These are phyloP conservation scores for Circaetus gallicus DNA, from an alignment of 2,113 vertebrate species.

Conservation along the genomic window DNA sequence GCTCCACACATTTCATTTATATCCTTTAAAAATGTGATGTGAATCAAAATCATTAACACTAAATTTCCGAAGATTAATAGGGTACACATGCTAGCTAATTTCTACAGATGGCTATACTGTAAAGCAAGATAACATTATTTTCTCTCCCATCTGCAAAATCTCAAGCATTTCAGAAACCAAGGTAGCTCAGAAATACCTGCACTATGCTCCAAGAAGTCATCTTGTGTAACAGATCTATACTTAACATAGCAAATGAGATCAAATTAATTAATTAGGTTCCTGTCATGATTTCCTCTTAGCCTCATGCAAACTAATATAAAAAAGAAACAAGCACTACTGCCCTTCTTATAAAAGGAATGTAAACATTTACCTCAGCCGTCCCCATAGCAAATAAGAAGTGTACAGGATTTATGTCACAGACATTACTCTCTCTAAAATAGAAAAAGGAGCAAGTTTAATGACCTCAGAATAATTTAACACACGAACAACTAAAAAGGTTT, in stretches of 20 bases:
- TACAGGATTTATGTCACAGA: constrained; percentile 90
- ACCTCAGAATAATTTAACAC: neutral
- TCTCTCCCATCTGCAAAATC: neutral
- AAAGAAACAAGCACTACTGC: neutral
- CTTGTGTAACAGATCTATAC: neutral
- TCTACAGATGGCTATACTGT: neutral
- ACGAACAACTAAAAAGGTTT: neutral
- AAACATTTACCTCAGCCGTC: constrained; percentile 83
- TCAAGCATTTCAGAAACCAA: neutral
- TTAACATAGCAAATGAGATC: neutral
- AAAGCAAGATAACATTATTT: neutral
- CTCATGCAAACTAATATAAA: neutral
- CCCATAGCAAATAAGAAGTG: constrained; percentile 93
- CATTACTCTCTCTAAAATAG: constrained; percentile 85
- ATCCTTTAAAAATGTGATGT: neutral
- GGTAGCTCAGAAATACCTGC: neutral
- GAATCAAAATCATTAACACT: neutral
- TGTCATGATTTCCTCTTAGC: neutral
- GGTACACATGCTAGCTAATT: neutral
- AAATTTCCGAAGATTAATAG: neutral
- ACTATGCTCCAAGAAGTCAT: neutral
- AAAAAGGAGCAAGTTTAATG: neutral
- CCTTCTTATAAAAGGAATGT: neutral
- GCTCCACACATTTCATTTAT: neutral
- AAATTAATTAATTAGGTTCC: neutral